phyloP scores from a whole-genome alignment of 2,888 invertebrate species.

The Drosophila kanekoi region DNA sequence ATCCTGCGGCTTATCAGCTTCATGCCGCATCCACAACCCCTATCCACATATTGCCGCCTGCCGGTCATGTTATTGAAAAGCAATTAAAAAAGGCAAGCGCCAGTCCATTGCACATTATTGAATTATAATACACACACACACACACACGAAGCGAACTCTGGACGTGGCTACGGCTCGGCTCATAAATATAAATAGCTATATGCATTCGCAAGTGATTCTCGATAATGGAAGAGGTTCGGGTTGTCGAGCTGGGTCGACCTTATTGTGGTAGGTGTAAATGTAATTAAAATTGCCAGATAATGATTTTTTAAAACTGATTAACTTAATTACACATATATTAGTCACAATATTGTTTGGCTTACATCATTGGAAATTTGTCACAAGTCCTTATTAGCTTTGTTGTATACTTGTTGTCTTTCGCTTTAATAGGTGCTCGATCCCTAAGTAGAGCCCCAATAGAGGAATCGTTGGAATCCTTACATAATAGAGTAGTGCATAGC shows the following conservation, averaged over 20 bases:
- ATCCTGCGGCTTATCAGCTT: constrained; percentile 68
- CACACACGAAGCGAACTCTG: constrained; percentile 4
- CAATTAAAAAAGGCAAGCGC: constrained; percentile 81
- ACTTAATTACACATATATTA: constrained; percentile 3
- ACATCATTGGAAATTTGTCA: too few species aligned
- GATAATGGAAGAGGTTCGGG: constrained; percentile 9
- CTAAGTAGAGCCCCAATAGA: too few species aligned
- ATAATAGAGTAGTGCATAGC: too few species aligned
- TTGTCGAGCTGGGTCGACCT: not conserved
- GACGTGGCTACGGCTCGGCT: constrained; percentile 29
- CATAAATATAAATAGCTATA: constrained; percentile 73
- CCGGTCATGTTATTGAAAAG: constrained; percentile 81
- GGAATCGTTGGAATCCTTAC: too few species aligned
- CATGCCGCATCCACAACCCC: constrained; percentile 14
- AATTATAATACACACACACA: constrained; percentile 64
- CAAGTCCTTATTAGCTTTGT: too few species aligned
- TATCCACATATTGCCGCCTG: too few species aligned
- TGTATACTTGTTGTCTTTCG: too few species aligned
- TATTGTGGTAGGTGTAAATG: constrained; percentile 33
- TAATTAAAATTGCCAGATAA: constrained; percentile 16
- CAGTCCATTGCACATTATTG: constrained; percentile 70
- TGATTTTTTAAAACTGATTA: constrained; percentile 16
- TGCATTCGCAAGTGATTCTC: constrained; percentile 45
- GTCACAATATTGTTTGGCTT: not conserved
- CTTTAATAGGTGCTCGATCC: too few species aligned